Conservation (phyloP, 2,888 invertebrate species). For the Serripes groenlandicus region DNA sequence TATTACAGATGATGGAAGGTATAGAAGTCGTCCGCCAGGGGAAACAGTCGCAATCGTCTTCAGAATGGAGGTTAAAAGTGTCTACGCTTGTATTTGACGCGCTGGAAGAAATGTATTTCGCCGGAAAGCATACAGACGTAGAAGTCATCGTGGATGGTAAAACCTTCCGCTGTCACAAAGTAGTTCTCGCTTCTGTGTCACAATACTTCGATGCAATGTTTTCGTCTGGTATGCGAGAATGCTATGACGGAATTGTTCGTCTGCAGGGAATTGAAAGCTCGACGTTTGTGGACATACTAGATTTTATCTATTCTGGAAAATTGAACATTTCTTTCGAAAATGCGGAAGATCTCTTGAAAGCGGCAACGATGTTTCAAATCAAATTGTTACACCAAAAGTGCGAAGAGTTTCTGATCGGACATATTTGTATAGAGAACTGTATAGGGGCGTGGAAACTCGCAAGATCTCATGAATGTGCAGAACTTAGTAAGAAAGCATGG, state of each 20-base stretch:
- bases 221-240: constrained; percentile 76
- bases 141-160: constrained; percentile 71
- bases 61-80: constrained; percentile 67
- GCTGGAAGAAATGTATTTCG: constrained; percentile 71
- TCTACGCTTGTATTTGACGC: constrained; percentile 65
- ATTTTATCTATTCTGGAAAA: constrained; percentile 94
- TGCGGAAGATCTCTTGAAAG: constrained; percentile 90
- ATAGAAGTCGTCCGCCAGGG: neutral
- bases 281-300: constrained; percentile 92
- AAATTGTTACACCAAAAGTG: constrained; percentile 93
- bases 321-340: constrained; percentile 92
- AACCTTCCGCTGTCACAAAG: constrained; percentile 76
- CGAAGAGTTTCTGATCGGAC: constrained; percentile 91
- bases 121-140: constrained; percentile 74
- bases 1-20: constrained; percentile 47
- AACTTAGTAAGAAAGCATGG: constrained; percentile 90
- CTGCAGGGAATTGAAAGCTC: constrained; percentile 88
- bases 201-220: constrained; percentile 80
- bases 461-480: constrained; percentile 91
- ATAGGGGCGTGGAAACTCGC: constrained; percentile 94
- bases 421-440: constrained; percentile 92
- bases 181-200: constrained; percentile 77
- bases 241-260: constrained; percentile 70
- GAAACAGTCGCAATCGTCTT: neutral
- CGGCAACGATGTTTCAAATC: constrained; percentile 95